These are phyloP conservation scores for Aurelia aurita DNA, from an alignment of 30 jellyfish, hydroid and myxozoan genomes.

Conservation along the genomic window DNA sequence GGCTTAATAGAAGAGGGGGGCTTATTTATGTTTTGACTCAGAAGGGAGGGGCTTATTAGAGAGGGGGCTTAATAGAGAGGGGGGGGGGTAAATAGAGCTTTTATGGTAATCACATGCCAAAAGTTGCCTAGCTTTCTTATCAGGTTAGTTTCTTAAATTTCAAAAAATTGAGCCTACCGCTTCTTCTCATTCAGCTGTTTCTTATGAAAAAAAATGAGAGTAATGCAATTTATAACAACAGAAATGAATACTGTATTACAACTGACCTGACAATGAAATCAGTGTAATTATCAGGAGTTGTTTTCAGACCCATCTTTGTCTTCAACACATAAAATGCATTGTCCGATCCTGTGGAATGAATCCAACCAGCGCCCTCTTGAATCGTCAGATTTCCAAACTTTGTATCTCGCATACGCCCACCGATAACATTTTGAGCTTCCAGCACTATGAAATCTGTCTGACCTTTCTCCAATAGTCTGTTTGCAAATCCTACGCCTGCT, in stretches of 20 bases:
- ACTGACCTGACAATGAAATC: conserved; percentile 66
- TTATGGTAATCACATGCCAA: too few relatives aligned
- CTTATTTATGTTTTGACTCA: too few relatives aligned
- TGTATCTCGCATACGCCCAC: conserved; percentile 77
- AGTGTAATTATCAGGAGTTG: conserved; percentile 39
- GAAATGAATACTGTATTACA: not conserved
- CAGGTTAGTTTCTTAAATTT: too few relatives aligned
- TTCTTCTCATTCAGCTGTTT: too few relatives aligned
- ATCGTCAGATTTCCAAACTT: conserved; percentile 63
- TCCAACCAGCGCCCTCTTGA: conserved; percentile 97
- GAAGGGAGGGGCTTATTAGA: too few relatives aligned
- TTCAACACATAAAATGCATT: conserved; percentile 39
- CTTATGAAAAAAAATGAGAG: too few relatives aligned
- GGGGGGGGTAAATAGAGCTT: too few relatives aligned
- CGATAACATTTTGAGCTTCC: conserved; percentile 82
- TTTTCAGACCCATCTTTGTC: conserved; percentile 37
- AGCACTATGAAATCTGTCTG: conserved; percentile 70
- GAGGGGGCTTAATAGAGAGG: too few relatives aligned
- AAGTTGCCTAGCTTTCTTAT: too few relatives aligned
- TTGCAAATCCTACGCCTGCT: conserved; percentile 81
- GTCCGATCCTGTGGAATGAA: conserved; percentile 62
- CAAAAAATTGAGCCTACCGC: too few relatives aligned
- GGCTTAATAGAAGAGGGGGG: too few relatives aligned
- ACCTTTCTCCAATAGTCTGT: conserved; percentile 45
- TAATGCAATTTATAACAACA: not conserved